Evolutionary conservation across 2,113 vertebrate genomes (phyloP).

Genomic region (Ranitomeya imitator): DNA sequence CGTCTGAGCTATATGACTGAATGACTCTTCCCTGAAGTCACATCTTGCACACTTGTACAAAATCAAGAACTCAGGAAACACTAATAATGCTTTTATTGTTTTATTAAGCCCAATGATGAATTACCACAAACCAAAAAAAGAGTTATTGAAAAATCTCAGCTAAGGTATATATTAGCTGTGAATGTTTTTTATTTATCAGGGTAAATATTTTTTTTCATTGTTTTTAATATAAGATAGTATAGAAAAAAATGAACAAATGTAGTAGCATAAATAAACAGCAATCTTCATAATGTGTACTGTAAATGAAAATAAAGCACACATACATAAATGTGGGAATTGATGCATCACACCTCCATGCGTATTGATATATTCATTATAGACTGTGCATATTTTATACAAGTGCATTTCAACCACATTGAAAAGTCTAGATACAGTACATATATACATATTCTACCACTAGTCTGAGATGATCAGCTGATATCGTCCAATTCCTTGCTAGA

Average conservation of each 20-base stretch:
- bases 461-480: not conserved
- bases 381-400: not conserved
- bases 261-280: conserved; percentile 25
- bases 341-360: not conserved
- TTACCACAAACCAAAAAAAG: not conserved
- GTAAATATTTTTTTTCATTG: not conserved
- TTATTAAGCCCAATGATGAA: conserved; percentile 23
- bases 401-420: conserved; percentile 45
- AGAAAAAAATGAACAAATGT: conserved; percentile 5
- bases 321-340: conserved; percentile 4
- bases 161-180: not conserved
- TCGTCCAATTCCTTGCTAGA: no score
- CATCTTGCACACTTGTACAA: not conserved
- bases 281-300: not conserved
- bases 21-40: no score
- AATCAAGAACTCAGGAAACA: not conserved
- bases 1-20: no score
- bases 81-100: not conserved
- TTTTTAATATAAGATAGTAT: not conserved
- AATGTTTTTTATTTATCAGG: not conserved
- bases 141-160: not conserved
- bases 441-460: not conserved
- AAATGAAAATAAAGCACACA: conserved; percentile 22
- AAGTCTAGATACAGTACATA: conserved; percentile 13
- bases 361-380: not conserved